Evolutionary conservation across 2,888 invertebrate species (phyloP).

Genomic region (Caenorhabditis auriculariae): DNA sequence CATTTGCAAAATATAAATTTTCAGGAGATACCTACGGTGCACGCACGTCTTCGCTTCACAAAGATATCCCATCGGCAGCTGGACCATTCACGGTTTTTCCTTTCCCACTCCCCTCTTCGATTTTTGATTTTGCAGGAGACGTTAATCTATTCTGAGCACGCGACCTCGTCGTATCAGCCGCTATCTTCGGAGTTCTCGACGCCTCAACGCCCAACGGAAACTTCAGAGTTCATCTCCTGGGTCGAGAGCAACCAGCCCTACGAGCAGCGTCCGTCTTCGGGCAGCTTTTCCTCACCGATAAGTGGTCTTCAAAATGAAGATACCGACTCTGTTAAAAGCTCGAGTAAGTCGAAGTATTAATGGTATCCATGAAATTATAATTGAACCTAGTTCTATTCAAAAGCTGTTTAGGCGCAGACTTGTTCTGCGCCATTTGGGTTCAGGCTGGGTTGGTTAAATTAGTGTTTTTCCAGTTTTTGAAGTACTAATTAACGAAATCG

Average conservation of each 20-base stretch:
- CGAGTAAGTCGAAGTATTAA: constrained; percentile 6
- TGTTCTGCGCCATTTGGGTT: too few relatives aligned
- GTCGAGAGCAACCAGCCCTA: constrained; percentile 31
- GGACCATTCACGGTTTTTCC: not conserved
- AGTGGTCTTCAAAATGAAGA: constrained; percentile 20
- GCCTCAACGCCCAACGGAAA: constrained; percentile 9
- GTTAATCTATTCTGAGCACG: constrained; percentile 28
- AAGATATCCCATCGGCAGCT: too few relatives aligned
- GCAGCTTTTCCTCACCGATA: constrained; percentile 15
- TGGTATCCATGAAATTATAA: too few relatives aligned
- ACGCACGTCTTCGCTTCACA: too few relatives aligned
- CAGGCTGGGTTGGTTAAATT: too few relatives aligned
- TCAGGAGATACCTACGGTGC: too few relatives aligned
- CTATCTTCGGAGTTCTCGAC: constrained; percentile 17
- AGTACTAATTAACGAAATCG: too few relatives aligned
- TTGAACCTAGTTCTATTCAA: too few relatives aligned
- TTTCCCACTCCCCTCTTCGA: not conserved
- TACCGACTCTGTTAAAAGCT: constrained; percentile 32
- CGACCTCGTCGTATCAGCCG: constrained; percentile 24
- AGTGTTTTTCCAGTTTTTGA: too few relatives aligned
- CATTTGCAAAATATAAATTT: too few relatives aligned
- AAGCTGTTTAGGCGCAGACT: too few relatives aligned
- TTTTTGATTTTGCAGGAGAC: constrained; percentile 21
- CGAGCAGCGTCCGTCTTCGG: constrained; percentile 17
- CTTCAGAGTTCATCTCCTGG: constrained; percentile 39